Conservation (phyloP, 2,888 invertebrate species). For the Xanthia icteritia region DNA sequence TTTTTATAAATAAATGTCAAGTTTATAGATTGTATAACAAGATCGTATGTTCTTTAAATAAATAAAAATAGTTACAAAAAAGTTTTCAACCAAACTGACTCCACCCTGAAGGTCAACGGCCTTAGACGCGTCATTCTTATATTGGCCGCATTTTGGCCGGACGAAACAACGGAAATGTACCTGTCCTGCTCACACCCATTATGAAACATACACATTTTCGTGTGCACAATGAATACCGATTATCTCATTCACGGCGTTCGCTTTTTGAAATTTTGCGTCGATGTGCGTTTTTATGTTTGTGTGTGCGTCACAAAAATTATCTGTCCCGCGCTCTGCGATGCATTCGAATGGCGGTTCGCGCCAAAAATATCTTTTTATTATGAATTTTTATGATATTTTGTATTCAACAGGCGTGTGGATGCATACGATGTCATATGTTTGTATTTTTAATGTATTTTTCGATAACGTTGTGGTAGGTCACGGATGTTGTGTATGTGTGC, state of each 20-base stretch:
- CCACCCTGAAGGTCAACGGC: slow-evolving; percentile 83
- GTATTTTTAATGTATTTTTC: slow-evolving; percentile 75
- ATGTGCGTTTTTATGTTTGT: slow-evolving; percentile 76
- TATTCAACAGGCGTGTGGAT: slow-evolving; percentile 71
- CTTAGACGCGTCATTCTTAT: slow-evolving; percentile 89
- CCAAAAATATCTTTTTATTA: slow-evolving; percentile 79
- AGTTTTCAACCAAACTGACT: slow-evolving; percentile 70
- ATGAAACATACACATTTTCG: slow-evolving; percentile 81
- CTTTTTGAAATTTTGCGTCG: slow-evolving; percentile 83
- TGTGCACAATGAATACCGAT: slow-evolving; percentile 89
- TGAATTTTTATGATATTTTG: slow-evolving; percentile 80
- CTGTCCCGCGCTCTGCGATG: slow-evolving; percentile 79
- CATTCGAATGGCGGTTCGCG: slow-evolving; percentile 80
- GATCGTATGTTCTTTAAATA: slow-evolving; percentile 59
- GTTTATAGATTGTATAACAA: slow-evolving; percentile 17
- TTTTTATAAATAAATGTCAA: slow-evolving; percentile 15
- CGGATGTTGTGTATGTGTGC: slow-evolving; percentile 69
- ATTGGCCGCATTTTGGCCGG: slow-evolving; percentile 88
- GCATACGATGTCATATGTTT: slow-evolving; percentile 68
- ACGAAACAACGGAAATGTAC: slow-evolving; percentile 81
- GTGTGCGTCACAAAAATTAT: slow-evolving; percentile 87
- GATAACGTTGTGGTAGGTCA: slow-evolving; percentile 84
- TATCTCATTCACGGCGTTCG: slow-evolving; percentile 83
- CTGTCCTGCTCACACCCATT: slow-evolving; percentile 78
- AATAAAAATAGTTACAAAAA: slow-evolving; percentile 65